Percentiles rank a stretch among this genome's conserved stretches.
Evolutionary conservation across 2,113 vertebrate species (phyloP).

Genomic region (Leucosticte australis): DNA sequence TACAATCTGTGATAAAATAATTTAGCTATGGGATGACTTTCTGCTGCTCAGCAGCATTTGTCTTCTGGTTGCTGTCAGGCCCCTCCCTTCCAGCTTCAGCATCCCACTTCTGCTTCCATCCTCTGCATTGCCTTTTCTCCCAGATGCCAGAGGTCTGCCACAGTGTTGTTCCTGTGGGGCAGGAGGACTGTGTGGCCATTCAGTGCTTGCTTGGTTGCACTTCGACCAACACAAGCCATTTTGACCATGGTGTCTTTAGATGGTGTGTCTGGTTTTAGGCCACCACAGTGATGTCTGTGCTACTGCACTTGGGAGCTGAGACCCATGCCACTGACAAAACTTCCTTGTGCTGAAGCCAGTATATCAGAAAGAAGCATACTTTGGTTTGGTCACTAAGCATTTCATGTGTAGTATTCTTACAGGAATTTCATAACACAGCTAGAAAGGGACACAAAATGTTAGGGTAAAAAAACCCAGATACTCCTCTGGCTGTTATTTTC

Average conservation of each 20-base stretch:
- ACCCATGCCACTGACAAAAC: not conserved
- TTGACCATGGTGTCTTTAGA: not conserved
- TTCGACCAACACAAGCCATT: not conserved
- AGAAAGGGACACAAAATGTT: not conserved
- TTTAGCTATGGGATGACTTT: not conserved
- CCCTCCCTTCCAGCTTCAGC: not conserved
- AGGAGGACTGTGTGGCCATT: not conserved
- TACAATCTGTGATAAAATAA: not conserved
- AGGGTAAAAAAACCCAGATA: not conserved
- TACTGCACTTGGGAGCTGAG: not conserved
- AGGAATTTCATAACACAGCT: not conserved
- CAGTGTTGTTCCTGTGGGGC: fast-evolving
- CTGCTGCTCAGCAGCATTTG: not conserved
- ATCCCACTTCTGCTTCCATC: not conserved
- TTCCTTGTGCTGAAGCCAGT: not conserved
- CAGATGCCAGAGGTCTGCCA: not conserved
- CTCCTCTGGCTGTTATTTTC: not conserved
- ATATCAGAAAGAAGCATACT: not conserved
- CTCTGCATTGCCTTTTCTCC: not conserved
- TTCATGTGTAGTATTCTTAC: not conserved
- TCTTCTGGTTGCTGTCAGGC: not conserved
- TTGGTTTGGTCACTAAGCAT: not conserved
- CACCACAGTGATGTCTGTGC: not conserved
- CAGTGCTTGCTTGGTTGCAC: not conserved
- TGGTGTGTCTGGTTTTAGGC: not conserved